phyloP scores from a whole-genome alignment of 2,113 vertebrate species.

The Fregata magnificens region DNA sequence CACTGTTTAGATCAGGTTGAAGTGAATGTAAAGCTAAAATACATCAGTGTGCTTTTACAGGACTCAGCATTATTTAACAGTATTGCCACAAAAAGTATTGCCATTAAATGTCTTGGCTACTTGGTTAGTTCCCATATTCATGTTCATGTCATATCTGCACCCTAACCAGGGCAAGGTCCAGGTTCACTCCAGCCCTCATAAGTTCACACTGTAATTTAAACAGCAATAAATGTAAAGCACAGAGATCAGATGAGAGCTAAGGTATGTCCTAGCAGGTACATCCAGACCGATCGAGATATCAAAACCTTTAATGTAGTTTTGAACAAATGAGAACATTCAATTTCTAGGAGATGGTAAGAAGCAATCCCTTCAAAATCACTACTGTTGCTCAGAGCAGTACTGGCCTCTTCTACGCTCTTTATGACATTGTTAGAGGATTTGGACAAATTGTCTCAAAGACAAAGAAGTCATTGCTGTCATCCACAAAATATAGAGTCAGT shows the following conservation, averaged over 20 bases:
- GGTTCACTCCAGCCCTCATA: not conserved
- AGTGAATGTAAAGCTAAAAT: not conserved
- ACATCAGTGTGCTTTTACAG: not conserved
- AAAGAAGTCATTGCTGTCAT: not conserved
- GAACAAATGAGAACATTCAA: not conserved
- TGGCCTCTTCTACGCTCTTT: not conserved
- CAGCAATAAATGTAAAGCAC: not conserved
- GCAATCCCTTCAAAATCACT: not conserved
- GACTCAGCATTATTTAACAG: not conserved
- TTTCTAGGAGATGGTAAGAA: not conserved
- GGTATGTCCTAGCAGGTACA: not conserved
- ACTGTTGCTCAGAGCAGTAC: not conserved
- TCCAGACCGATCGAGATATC: not conserved
- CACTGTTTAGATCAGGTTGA: not conserved
- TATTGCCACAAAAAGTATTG: not conserved
- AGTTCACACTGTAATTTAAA: not conserved
- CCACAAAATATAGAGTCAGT: accelerated
- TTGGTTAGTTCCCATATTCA: not conserved
- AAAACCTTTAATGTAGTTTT: not conserved
- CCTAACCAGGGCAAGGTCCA: not conserved
- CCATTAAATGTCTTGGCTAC: not conserved
- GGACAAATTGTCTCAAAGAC: not conserved
- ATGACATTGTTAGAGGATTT: not conserved
- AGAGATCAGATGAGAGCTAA: not conserved
- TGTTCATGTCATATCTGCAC: not conserved